Percentiles rank a stretch among this genome's conserved stretches.
Evolutionary conservation across 2,797 vertebrate species (phyloP).

Genomic region (Trichosurus vulpecula): DNA sequence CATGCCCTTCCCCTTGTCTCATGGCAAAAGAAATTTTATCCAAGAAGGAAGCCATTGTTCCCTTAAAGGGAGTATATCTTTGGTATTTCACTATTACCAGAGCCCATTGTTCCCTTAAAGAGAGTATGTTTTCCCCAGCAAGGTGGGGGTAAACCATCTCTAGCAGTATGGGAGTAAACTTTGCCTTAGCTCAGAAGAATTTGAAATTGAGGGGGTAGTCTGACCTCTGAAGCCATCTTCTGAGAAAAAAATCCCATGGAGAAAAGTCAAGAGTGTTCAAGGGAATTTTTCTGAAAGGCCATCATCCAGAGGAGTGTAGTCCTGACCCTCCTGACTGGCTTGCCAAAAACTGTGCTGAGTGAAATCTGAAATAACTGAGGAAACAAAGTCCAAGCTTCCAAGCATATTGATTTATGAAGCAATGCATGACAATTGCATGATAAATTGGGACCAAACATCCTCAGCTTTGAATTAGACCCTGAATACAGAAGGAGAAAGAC

Average conservation of each 20-base stretch:
- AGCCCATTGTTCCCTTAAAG: background rate
- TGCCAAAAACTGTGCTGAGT: background rate
- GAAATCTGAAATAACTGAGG: background rate
- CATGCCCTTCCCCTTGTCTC: background rate
- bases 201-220: background rate
- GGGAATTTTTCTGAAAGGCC: background rate
- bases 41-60: background rate
- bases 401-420: background rate
- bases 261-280: background rate
- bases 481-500: background rate
- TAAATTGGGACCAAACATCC: background rate
- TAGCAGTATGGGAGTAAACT: background rate
- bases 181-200: background rate
- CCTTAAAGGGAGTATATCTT: background rate
- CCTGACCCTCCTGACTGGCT: background rate
- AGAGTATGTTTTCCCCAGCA: background rate
- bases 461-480: background rate
- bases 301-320: background rate
- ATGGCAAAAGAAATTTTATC: background rate
- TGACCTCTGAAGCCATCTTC: background rate
- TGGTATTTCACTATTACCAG: background rate
- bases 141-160: too few species aligned
- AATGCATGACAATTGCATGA: background rate
- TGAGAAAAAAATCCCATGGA: background rate
- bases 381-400: background rate